These are phyloP conservation scores for Thalpophila matura DNA, from an alignment of 2,888 invertebrate species.

Conservation along the genomic window DNA sequence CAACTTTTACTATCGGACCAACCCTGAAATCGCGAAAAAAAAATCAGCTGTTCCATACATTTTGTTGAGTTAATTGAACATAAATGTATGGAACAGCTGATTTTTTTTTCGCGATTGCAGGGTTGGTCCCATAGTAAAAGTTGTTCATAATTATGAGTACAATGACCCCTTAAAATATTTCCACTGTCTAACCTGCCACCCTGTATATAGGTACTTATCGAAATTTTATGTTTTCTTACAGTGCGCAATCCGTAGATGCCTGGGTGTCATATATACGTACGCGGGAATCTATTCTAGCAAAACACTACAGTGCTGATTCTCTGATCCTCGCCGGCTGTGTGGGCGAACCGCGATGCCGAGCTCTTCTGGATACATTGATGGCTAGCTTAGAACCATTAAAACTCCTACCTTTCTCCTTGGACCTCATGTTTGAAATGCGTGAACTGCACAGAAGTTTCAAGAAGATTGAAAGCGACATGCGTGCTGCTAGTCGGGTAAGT, in stretches of 20 bases:
- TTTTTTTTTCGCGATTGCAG: no score
- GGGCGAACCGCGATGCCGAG: slow-evolving; percentile 90
- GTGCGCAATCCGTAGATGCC: slow-evolving; percentile 96
- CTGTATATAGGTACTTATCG: no score
- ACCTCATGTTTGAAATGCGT: slow-evolving; percentile 95
- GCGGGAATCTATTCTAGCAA: slow-evolving; percentile 94
- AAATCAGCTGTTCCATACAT: no score
- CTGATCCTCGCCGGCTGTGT: slow-evolving; percentile 92
- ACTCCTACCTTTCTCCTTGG: slow-evolving; percentile 95
- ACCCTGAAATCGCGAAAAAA: no score
- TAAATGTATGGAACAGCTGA: no score
- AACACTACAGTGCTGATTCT: slow-evolving; percentile 95
- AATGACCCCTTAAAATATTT: no score
- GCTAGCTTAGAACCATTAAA: slow-evolving; percentile 95
- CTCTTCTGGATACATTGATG: slow-evolving; percentile 93
- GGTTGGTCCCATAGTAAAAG: no score
- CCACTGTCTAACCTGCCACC: no score
- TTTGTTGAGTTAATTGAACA: no score
- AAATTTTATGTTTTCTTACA: slow-evolving; percentile 69
- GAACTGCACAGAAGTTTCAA: slow-evolving; percentile 94
- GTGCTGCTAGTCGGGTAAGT: slow-evolving; percentile 88
- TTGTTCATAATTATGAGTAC: no score
- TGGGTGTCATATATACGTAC: slow-evolving; percentile 97
- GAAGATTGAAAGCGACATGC: slow-evolving; percentile 91
- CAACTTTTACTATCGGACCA: no score